Evolutionary conservation across 2,888 invertebrate species (phyloP).

Genomic region (Caenorhabditis imperialis): DNA sequence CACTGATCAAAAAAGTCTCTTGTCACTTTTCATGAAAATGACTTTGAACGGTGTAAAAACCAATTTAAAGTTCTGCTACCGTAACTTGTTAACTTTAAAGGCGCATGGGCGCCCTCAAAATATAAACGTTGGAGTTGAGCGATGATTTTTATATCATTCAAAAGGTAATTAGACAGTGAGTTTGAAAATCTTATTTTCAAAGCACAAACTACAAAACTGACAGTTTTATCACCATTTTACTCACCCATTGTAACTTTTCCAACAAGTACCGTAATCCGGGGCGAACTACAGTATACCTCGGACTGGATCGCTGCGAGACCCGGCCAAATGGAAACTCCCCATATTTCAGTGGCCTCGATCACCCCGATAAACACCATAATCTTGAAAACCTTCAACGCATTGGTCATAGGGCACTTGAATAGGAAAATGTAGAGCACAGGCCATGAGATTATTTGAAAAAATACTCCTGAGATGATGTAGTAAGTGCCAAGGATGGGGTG

Average conservation of each 20-base stretch:
- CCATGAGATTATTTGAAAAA: constrained; percentile 26
- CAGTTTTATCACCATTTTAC: background rate
- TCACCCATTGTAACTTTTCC: constrained; percentile 46
- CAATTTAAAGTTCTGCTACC: too few species aligned
- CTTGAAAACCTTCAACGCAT: constrained; percentile 21
- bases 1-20: too few species aligned
- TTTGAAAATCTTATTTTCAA: too few species aligned
- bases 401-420: constrained; percentile 3
- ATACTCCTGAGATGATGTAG: constrained; percentile 13
- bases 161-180: too few species aligned
- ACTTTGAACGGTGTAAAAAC: too few species aligned
- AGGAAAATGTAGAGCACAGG: constrained; percentile 17
- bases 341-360: constrained; percentile 35
- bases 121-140: too few species aligned
- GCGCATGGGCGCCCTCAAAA: too few species aligned
- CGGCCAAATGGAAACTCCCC: constrained; percentile 37
- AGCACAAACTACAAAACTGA: too few species aligned
- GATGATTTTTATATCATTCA: too few species aligned
- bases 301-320: constrained; percentile 14
- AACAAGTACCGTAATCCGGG: constrained; percentile 6
- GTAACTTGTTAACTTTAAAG: too few species aligned
- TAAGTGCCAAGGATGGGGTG: constrained; percentile 7
- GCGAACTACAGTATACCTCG: constrained; percentile 36
- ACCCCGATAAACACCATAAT: constrained; percentile 36
- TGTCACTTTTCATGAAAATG: too few species aligned